Evolutionary conservation across 1,140 invertebrate species (phyloP), one percentile per base, ranked within the genome.

Genomic region (Cherax destructor): DNA sequence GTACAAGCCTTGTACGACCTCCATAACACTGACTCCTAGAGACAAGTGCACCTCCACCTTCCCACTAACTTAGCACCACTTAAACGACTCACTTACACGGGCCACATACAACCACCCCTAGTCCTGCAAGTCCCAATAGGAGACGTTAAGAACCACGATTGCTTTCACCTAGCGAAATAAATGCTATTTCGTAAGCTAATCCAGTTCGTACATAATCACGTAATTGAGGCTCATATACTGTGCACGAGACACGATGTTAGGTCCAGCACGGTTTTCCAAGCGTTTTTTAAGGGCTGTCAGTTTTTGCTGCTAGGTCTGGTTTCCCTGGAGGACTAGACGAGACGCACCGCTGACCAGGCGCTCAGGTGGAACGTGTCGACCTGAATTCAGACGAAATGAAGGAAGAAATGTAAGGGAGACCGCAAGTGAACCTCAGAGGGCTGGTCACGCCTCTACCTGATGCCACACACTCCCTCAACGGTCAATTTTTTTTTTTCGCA

Each of bases 341-440:
- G 21, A 11, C 13, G 13, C 21, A 16, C 21, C 65, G 9, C 30
- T 41, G 30, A 41, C 30, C 30, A 41, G 30, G 30, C 30, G 30
- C 30, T 41, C 30, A 41, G 30, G 30, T 41, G 30, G 30, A 41
- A 41, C 30, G 30, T 41, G 30, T 41, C 30, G 30, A 2, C 65
- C 13, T 69, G 21, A 69, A 11, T 18, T 18, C 21, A 21, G 65
- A 69, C 13, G 65, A 21, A 69, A 21, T 69, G 24, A 74, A 30
- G n/a, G 6, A 74, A 74, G 24, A 78, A 78, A 61, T 50, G 72
- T 56, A 59, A 78, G n/a, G 52, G 74, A 78, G 78, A 86, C 85
- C 85, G 47, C 85, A 86, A 52, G 56, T 78, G 78, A 74, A 74
- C 85, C 50, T 86, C 74, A 78, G 78, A 59, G 72, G 85, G 85